phyloP scores from a whole-genome alignment of 2,888 invertebrate species.

The Hermaeophaga mercurialis region DNA sequence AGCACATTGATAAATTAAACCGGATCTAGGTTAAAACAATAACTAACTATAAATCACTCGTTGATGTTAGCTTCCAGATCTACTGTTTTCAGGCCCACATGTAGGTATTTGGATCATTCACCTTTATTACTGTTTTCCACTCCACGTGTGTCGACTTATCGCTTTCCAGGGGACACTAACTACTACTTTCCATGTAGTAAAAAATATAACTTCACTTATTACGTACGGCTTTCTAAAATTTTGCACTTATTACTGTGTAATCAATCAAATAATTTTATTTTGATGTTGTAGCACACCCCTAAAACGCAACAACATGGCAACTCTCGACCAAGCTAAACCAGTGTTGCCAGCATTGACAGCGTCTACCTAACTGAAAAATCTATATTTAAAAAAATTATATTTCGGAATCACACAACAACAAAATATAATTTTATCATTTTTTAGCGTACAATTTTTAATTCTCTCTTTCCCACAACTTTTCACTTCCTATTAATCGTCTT shows the following conservation, averaged over 20 bases:
- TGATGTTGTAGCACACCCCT: slow-evolving; percentile 47
- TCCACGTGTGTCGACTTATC: slow-evolving; percentile 36
- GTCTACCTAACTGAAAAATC: slow-evolving; percentile 20
- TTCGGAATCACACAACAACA: background rate
- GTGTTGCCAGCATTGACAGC: slow-evolving; percentile 19
- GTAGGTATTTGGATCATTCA: slow-evolving; percentile 39
- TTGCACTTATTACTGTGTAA: slow-evolving; percentile 15
- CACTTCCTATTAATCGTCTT: too few species aligned
- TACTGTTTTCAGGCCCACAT: slow-evolving; percentile 31
- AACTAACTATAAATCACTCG: slow-evolving; percentile 21
- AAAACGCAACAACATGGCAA: slow-evolving; percentile 55
- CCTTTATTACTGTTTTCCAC: slow-evolving; percentile 33
- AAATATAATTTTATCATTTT: too few species aligned
- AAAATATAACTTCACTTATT: slow-evolving; percentile 7
- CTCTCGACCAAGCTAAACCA: slow-evolving; percentile 40
- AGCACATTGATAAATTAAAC: slow-evolving; percentile 47
- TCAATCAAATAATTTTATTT: slow-evolving; percentile 23
- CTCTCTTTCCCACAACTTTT: too few species aligned
- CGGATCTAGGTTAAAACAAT: slow-evolving; percentile 17
- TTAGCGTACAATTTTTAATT: too few species aligned
- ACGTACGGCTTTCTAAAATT: slow-evolving; percentile 11
- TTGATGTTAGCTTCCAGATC: slow-evolving; percentile 13
- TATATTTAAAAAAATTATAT: slow-evolving; percentile 5
- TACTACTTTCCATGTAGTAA: slow-evolving; percentile 9
- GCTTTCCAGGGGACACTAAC: slow-evolving; percentile 9